A percentile compares a stretch with the other conserved stretches of the same genome.
Evolutionary conservation across 2,888 invertebrate genomes (phyloP).

Genomic region (Leptopilina syphax): DNA sequence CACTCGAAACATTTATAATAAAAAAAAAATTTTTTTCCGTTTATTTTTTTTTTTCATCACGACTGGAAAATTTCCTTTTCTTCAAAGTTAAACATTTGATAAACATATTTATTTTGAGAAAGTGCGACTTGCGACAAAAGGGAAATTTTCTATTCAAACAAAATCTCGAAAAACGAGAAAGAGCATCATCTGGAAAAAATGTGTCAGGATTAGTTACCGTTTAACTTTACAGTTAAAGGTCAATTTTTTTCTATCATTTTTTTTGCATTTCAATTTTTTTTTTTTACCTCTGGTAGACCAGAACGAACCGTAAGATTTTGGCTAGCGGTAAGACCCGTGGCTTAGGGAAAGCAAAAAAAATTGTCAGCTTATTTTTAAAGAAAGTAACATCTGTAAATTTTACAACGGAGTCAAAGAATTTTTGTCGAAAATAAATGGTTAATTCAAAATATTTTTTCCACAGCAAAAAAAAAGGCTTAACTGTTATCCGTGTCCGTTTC

Average conservation of each 20-base stretch:
- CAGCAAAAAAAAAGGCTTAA: slow-evolving; percentile 35
- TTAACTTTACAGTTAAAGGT: slow-evolving; percentile 66
- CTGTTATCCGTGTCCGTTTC: slow-evolving; percentile 44
- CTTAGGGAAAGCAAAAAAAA: slow-evolving; percentile 45
- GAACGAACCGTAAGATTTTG: slow-evolving; percentile 51
- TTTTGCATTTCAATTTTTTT: slow-evolving; percentile 46
- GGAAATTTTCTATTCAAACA: not conserved
- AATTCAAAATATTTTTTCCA: not conserved
- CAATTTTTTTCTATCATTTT: slow-evolving; percentile 59
- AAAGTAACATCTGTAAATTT: slow-evolving; percentile 51
- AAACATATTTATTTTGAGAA: not conserved
- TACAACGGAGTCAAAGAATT: slow-evolving; percentile 42
- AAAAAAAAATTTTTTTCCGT: too few species aligned
- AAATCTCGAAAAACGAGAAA: not conserved
- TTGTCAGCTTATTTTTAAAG: slow-evolving; percentile 31
- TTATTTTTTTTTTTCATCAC: too few species aligned
- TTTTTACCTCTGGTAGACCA: slow-evolving; percentile 47
- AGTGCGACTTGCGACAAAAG: not conserved
- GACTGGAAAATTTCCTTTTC: too few species aligned
- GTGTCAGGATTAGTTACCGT: slow-evolving; percentile 57
- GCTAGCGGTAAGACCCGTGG: slow-evolving; percentile 11
- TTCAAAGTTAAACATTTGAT: not conserved
- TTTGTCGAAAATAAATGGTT: not conserved
- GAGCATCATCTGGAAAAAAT: slow-evolving; percentile 49
- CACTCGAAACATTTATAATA: too few species aligned